These are phyloP conservation scores for Dryobates pubescens DNA, from an alignment of 2,797 vertebrate species.

Conservation along the genomic window DNA sequence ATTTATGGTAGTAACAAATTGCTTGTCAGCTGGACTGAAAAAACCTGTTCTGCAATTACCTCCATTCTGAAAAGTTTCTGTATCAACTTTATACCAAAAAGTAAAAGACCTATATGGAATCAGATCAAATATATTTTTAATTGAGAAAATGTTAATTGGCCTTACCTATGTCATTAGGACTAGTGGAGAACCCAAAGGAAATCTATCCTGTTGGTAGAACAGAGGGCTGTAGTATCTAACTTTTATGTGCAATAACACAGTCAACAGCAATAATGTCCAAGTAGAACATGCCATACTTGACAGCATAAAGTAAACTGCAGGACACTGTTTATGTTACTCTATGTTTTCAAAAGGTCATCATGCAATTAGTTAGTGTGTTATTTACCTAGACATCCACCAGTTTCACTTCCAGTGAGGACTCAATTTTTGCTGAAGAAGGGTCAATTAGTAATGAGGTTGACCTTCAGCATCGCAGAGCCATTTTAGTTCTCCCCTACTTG, in stretches of 20 bases:
- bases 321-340: background rate
- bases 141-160: background rate
- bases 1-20: constrained; percentile 9
- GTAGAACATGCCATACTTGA: background rate
- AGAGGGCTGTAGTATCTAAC: background rate
- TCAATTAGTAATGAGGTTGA: background rate
- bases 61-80: background rate
- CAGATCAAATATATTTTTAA: background rate
- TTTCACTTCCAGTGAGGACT: background rate
- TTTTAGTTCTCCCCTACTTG: background rate
- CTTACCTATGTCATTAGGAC: background rate
- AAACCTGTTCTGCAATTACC: background rate
- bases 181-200: background rate
- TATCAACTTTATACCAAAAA: background rate
- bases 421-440: background rate
- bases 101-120: background rate
- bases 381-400: background rate
- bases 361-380: background rate
- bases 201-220: background rate
- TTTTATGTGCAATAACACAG: background rate
- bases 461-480: background rate
- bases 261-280: background rate
- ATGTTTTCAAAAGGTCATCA: background rate
- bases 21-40: constrained; percentile 15
- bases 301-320: background rate